phyloP scores from a whole-genome alignment of 1,140 invertebrate species.

The fruit fly (Drosophila melanogaster) region DNA sequence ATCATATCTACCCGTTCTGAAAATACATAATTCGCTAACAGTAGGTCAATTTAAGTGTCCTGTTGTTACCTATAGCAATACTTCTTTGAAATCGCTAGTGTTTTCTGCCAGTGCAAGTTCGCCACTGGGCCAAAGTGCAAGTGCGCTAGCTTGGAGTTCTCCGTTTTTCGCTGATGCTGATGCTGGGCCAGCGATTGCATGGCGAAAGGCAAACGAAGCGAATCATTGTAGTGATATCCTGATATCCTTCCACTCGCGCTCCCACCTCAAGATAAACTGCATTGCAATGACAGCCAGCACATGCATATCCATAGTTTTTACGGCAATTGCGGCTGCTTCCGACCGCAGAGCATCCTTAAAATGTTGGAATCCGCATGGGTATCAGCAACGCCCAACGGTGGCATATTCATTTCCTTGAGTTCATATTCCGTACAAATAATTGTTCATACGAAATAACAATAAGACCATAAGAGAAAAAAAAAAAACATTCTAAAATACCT shows the following conservation, averaged over 20 bases:
- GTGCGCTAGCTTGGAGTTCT: constrained; percentile 6
- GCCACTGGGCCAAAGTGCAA: constrained; percentile 10
- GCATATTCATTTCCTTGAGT: background rate
- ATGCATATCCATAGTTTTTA: constrained; percentile 46
- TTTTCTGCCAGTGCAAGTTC: constrained; percentile 6
- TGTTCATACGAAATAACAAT: too few species aligned
- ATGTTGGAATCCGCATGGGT: background rate
- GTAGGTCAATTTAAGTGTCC: too few species aligned
- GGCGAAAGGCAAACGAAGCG: constrained; percentile 37
- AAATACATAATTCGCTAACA: too few species aligned
- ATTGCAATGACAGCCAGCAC: constrained; percentile 49
- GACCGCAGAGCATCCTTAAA: constrained; percentile 3
- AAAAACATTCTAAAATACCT: too few species aligned
- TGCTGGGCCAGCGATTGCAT: constrained; percentile 48
- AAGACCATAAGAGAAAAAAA: too few species aligned
- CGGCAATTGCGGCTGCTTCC: constrained; percentile 5
- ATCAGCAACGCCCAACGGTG: background rate
- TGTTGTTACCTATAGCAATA: too few species aligned
- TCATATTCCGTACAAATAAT: background rate
- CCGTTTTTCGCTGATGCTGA: constrained; percentile 35
- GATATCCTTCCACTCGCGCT: constrained; percentile 26
- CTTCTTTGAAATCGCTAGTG: too few species aligned
- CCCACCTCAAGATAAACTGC: constrained; percentile 67
- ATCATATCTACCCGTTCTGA: too few species aligned
- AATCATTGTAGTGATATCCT: constrained; percentile 61